Conservation (phyloP, 2,113 vertebrate genomes). For the Notarius quadriscutis region DNA sequence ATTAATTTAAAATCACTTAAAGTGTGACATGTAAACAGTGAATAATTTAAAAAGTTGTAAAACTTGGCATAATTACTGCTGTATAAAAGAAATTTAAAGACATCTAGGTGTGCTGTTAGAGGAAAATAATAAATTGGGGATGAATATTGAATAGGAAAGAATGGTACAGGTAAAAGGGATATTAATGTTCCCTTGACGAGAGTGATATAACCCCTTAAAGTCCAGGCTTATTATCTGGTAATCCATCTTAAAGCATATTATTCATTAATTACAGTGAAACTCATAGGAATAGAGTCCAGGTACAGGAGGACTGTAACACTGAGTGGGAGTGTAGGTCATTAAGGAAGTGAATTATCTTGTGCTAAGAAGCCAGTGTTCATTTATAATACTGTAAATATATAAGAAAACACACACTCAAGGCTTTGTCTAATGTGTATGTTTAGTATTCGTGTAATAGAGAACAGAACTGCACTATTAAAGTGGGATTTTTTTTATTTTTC, state of each 20-base stretch:
- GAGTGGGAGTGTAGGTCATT: not conserved
- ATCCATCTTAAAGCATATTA: not conserved
- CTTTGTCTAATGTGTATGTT: not conserved
- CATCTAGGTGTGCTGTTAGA: not conserved
- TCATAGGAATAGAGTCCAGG: not conserved
- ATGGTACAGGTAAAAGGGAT: not conserved
- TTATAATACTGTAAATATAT: not conserved
- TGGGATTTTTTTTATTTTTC: not conserved
- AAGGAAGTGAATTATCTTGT: not conserved
- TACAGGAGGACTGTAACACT: not conserved
- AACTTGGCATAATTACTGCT: no score
- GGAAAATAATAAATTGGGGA: not conserved
- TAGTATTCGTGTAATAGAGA: not conserved
- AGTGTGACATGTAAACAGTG: no score
- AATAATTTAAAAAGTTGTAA: not conserved
- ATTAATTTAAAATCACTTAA: not conserved
- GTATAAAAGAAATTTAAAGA: not conserved
- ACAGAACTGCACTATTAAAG: not conserved
- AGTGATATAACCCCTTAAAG: not conserved
- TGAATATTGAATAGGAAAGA: not conserved
- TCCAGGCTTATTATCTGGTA: not conserved
- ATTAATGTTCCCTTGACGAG: not conserved
- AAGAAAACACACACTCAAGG: not conserved
- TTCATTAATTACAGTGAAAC: not conserved
- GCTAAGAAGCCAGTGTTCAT: not conserved